Base-by-base conservation (phyloP, 1,140 invertebrate genomes). In the Drosophila setifemur region DNA sequence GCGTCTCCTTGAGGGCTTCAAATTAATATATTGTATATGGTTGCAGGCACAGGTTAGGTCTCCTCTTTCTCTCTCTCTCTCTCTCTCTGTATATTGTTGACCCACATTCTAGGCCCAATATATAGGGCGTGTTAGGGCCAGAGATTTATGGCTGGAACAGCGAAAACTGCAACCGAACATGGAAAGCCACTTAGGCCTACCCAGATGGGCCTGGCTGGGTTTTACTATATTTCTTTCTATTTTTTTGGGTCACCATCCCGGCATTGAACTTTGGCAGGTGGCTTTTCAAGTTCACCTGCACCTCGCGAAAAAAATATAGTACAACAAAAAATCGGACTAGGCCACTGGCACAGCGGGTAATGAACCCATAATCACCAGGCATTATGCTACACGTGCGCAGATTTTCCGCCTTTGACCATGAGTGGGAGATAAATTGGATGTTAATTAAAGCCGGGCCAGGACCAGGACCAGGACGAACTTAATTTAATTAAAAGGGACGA, bases 381-480 rank as follows among this genome's bases (percentile, higher is more conserved):
- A 82, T 75, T 75, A 76, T 73, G 78, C 68, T 76, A 86, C 81
- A 86, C 82, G 81, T 85, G 79, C 74, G 67, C 68, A 25, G 12
- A 31, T 26, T 33, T 39, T 37, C 9, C 21, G 2, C 23, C 12
- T 21, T 4, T 37, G 49, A 5, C 16, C 28, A 7, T 8, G 40
- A 9, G n/a, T 6, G 16, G 43, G 45, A 86, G 58, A 86, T 86
- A 86, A 86, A 86, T 86, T 79, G 44, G 57, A 54, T 61, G 75
- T 86, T 86, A 86, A 86, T 86, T 86, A 86, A 86, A 86, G 70
- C 58, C 57, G n/a, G n/a, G n/a, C n/a, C n/a, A n/a, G n/a, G n/a
- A n/a, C n/a, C n/a, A n/a, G n/a, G n/a, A n/a, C n/a, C n/a, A 12
- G 45, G 21, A 49, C 23, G 55, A 67, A 83, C 49, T 83, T 67